These are phyloP conservation scores for Thera britannica DNA, from an alignment of 2,888 invertebrate genomes.

Conservation along the genomic window DNA sequence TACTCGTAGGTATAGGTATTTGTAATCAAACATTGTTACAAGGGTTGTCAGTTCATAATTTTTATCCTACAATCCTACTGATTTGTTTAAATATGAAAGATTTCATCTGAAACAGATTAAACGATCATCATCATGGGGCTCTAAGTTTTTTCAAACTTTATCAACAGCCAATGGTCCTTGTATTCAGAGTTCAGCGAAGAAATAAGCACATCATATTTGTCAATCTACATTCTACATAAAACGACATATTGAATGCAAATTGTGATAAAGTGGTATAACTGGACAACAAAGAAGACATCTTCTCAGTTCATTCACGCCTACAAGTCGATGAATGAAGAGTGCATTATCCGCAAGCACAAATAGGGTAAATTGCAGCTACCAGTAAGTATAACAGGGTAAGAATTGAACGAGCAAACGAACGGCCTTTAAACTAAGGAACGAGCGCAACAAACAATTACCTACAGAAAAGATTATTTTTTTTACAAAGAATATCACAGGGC, in stretches of 20 bases:
- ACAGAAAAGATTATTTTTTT: too few species aligned
- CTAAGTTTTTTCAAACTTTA: too few species aligned
- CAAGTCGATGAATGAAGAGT: conserved; percentile 16
- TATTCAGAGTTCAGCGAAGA: background rate
- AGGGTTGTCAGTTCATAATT: too few species aligned
- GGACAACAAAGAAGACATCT: conserved; percentile 13
- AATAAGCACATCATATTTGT: background rate
- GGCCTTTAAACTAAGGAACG: background rate
- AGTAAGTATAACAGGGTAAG: conserved; percentile 21
- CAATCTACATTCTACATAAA: conserved; percentile 4
- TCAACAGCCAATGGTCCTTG: background rate
- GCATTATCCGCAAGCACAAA: conserved; percentile 18
- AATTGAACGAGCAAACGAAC: conserved; percentile 11
- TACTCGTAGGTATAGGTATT: too few species aligned
- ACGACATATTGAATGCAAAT: background rate
- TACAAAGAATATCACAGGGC: too few species aligned
- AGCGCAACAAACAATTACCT: background rate
- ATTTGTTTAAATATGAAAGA: too few species aligned
- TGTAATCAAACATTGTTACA: too few species aligned
- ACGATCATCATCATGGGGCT: too few species aligned
- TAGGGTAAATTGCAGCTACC: conserved; percentile 11
- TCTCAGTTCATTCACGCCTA: conserved; percentile 22
- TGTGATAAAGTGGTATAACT: conserved; percentile 12
- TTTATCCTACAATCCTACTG: too few species aligned
- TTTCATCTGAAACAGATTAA: too few species aligned